Conservation (phyloP, 2,797 vertebrate genomes). For the Gallirallus australis region DNA sequence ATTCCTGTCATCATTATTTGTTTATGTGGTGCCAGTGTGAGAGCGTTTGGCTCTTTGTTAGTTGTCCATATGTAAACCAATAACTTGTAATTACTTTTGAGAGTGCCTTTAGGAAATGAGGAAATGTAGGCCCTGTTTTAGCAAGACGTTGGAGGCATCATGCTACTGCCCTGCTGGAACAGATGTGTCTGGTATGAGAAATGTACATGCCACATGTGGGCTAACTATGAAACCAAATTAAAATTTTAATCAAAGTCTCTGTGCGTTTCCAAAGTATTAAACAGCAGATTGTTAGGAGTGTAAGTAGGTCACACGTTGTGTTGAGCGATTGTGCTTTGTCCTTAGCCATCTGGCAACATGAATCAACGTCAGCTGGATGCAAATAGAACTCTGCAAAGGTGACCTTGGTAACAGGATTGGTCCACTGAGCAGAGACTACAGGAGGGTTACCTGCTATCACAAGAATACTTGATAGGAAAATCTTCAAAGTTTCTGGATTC, state of each 20-base stretch:
- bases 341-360: conserved; percentile 89
- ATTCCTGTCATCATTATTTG: neutral
- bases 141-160: neutral
- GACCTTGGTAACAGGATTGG: conserved; percentile 75
- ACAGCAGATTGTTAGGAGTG: conserved; percentile 79
- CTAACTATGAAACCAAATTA: conserved; percentile 73
- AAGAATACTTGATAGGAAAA: conserved; percentile 4
- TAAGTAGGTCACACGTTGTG: conserved; percentile 90
- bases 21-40: neutral
- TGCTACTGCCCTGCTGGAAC: conserved; percentile 1
- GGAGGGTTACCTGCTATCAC: conserved; percentile 42
- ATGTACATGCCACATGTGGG: conserved; percentile 22
- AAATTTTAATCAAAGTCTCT: conserved; percentile 82
- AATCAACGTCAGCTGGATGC: conserved; percentile 84
- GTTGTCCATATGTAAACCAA: neutral
- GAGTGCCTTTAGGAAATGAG: neutral
- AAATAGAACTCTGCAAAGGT: conserved; percentile 80
- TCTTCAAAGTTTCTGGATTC: neutral
- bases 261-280: conserved; percentile 75
- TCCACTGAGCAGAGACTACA: conserved; percentile 17
- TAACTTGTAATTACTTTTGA: conserved; percentile 33
- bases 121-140: neutral
- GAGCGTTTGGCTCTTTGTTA: conserved; percentile 12
- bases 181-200: neutral
- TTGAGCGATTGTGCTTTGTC: conserved; percentile 76